These are phyloP conservation scores for Microcebus lehilahytsara DNA, from an alignment of 2,113 vertebrate genomes.

Conservation along the genomic window DNA sequence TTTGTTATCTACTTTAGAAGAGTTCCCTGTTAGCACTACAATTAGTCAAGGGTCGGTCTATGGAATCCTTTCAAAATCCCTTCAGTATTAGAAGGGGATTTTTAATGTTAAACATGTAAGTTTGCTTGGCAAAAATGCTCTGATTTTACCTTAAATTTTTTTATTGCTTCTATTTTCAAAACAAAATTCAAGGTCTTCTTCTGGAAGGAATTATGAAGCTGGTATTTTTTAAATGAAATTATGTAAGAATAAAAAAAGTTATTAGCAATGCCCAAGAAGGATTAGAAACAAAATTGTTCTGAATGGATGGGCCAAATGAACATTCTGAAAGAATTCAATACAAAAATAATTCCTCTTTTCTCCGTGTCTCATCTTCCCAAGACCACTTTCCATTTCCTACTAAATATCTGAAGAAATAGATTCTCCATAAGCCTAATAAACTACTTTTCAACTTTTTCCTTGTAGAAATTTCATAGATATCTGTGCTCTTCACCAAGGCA, in stretches of 20 bases:
- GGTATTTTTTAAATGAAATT: slow-evolving; percentile 29
- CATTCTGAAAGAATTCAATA: neutral
- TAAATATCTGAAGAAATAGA: neutral
- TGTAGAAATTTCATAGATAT: neutral
- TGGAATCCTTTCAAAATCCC: slow-evolving; percentile 63
- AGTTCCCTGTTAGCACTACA: slow-evolving; percentile 55
- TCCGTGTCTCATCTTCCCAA: neutral
- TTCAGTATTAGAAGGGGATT: slow-evolving; percentile 30
- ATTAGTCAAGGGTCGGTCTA: slow-evolving; percentile 59
- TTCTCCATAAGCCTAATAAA: neutral
- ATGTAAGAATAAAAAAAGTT: neutral
- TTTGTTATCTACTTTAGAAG: slow-evolving; percentile 64
- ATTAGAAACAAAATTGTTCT: neutral
- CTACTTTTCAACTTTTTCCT: neutral
- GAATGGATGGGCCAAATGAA: neutral
- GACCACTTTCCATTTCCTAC: neutral
- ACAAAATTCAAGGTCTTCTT: slow-evolving; percentile 22
- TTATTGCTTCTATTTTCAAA: neutral
- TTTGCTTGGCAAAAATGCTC: slow-evolving; percentile 22
- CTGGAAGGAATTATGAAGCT: neutral
- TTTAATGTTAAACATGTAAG: slow-evolving; percentile 57
- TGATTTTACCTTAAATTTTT: slow-evolving; percentile 13
- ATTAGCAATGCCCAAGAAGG: neutral
- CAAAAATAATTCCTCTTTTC: neutral
- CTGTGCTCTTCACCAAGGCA: neutral